phyloP scores from a whole-genome alignment of 2,113 vertebrate genomes.

The Formicarius rufipectus region DNA sequence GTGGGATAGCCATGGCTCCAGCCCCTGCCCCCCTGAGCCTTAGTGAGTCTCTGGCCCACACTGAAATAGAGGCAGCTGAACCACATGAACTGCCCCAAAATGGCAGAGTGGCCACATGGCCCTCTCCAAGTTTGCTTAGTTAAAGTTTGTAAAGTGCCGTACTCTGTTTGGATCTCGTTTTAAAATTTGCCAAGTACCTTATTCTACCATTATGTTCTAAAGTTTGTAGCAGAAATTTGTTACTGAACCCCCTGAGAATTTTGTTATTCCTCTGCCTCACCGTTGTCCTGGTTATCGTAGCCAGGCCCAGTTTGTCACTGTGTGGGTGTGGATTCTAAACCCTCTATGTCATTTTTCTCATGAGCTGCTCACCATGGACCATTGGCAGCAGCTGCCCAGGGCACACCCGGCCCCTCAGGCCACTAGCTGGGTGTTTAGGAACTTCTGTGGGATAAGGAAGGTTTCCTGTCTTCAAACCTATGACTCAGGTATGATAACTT shows the following conservation, averaged over 20 bases:
- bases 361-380: too few relatives aligned
- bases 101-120: background rate
- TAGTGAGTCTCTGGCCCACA: background rate
- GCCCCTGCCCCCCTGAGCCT: background rate
- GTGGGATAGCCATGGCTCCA: background rate
- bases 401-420: too few relatives aligned
- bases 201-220: background rate
- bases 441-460: too few relatives aligned
- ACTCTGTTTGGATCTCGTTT: background rate
- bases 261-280: background rate
- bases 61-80: background rate
- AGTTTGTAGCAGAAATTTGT: background rate
- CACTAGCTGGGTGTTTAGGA: too few relatives aligned
- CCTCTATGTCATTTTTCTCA: too few relatives aligned
- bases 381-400: too few relatives aligned
- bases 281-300: too few relatives aligned
- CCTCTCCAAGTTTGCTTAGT: background rate
- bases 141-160: background rate
- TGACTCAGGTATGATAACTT: too few relatives aligned
- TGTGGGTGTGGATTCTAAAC: too few relatives aligned
- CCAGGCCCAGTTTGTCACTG: too few relatives aligned
- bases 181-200: background rate
- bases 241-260: background rate
- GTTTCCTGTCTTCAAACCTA: too few relatives aligned
- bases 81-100: too few relatives aligned